A percentile compares a stretch with the other conserved stretches of the same genome.
These are phyloP conservation scores for Centropristis striata DNA, from an alignment of 2,113 vertebrate genomes.

Conservation along the genomic window DNA sequence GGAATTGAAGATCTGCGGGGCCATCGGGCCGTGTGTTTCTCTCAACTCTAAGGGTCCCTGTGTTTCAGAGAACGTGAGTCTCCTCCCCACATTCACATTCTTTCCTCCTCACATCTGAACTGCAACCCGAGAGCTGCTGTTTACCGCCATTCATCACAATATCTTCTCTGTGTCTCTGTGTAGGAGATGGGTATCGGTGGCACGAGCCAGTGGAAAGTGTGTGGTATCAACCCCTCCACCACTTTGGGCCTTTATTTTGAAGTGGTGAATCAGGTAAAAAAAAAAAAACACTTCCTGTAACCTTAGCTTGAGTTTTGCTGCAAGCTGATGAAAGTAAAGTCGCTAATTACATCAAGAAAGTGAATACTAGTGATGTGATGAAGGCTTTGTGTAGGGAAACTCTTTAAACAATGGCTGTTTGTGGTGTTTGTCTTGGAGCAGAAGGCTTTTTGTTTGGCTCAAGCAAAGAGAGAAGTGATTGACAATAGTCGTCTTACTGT, in stretches of 20 bases:
- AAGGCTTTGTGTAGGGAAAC: neutral
- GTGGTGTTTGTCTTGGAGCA: neutral
- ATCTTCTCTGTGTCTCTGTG: slow-evolving; percentile 20
- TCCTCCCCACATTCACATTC: neutral
- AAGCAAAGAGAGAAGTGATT: neutral
- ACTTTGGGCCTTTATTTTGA: slow-evolving; percentile 95
- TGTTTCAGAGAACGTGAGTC: slow-evolving; percentile 96
- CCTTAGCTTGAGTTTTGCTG: neutral
- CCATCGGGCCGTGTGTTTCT: slow-evolving; percentile 94
- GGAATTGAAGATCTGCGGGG: slow-evolving; percentile 94
- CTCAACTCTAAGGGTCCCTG: slow-evolving; percentile 91
- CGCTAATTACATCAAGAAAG: neutral
- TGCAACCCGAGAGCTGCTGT: neutral
- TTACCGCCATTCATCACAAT: slow-evolving; percentile 14
- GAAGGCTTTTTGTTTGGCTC: neutral
- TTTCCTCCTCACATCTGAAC: neutral
- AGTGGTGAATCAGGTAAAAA: slow-evolving; percentile 95
- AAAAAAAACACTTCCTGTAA: neutral
- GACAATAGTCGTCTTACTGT: slow-evolving; percentile 10
- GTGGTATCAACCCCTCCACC: slow-evolving; percentile 90
- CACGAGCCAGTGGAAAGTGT: slow-evolving; percentile 97
- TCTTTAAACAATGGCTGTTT: slow-evolving; percentile 31
- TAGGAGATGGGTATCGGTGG: slow-evolving; percentile 96
- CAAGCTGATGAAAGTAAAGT: neutral
- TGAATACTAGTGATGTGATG: slow-evolving; percentile 20